Conservation (phyloP, 2,797 vertebrate genomes). For the Melanotaenia pygmaea region DNA sequence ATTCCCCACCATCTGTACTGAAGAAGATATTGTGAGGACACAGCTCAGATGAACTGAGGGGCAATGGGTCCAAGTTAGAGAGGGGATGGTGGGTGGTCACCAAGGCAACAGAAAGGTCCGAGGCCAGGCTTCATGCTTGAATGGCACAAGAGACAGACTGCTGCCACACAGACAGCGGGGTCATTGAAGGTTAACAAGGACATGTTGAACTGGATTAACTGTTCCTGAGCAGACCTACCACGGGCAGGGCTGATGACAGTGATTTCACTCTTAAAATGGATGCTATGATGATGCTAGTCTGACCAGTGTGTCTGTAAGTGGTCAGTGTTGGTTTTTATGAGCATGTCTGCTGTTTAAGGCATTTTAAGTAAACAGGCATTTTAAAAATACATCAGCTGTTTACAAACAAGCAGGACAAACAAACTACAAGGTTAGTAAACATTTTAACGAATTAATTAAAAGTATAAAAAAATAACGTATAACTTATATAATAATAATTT, state of each 20-base stretch:
- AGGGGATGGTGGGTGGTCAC: conserved; percentile 41
- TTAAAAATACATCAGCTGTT: not conserved
- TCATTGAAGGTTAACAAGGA: conserved; percentile 47
- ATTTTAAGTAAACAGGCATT: not conserved
- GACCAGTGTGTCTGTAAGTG: not conserved
- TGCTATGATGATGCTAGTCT: not conserved
- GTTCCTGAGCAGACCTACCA: conserved; percentile 24
- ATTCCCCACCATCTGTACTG: conserved; percentile 1
- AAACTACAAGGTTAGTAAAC: not conserved
- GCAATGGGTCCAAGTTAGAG: conserved; percentile 33
- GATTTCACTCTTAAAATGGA: conserved; percentile 6
- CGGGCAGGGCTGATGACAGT: conserved; percentile 4
- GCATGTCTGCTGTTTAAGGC: too few species aligned
- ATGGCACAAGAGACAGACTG: conserved; percentile 42
- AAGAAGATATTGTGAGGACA: conserved; percentile 24
- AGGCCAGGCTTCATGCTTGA: conserved; percentile 63
- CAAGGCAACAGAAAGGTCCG: conserved; percentile 64
- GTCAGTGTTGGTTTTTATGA: too few species aligned
- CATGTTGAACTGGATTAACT: conserved; percentile 34
- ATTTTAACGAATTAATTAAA: not conserved
- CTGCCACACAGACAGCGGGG: conserved; percentile 40
- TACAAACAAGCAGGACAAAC: not conserved
- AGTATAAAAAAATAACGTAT: not conserved
- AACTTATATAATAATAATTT: not conserved
- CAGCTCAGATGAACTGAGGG: conserved; percentile 27